Evolutionary conservation across 1,140 invertebrate species (phyloP).

Genomic region (Panulirus ornatus): DNA sequence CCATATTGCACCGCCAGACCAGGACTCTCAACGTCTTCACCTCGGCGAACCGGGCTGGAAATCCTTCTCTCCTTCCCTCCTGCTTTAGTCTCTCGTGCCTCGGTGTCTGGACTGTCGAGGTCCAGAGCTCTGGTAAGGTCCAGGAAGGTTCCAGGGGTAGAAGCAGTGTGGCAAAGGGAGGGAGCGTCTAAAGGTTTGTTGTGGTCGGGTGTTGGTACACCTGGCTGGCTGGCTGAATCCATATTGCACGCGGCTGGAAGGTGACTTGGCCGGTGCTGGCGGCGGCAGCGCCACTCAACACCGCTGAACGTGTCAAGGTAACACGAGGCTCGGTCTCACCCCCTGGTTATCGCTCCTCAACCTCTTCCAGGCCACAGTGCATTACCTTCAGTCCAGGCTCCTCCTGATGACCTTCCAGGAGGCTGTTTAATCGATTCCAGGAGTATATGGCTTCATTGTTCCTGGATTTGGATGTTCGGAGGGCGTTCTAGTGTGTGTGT

Average conservation of each 20-base stretch:
- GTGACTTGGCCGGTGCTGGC: conserved; percentile 24
- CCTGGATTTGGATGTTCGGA: no score
- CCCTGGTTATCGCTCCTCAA: not conserved
- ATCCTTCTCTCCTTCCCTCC: no score
- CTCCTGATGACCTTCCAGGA: not conserved
- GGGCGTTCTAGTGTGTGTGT: no score
- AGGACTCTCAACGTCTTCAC: conserved; percentile 2
- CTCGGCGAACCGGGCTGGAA: not conserved
- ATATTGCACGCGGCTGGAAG: conserved; percentile 59
- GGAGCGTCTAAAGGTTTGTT: no score
- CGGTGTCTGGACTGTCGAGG: not conserved
- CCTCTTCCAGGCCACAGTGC: not conserved
- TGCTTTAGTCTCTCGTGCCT: no score
- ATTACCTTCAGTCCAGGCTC: not conserved
- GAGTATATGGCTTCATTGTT: no score
- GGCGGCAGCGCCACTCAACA: conserved; percentile 2
- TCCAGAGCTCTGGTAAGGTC: not conserved
- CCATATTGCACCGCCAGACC: conserved; percentile 59
- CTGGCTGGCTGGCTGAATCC: conserved; percentile 46
- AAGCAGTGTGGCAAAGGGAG: no score
- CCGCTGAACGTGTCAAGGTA: conserved; percentile 55
- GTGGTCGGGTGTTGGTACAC: conserved; percentile 51
- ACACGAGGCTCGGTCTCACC: conserved; percentile 1
- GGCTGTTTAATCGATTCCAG: no score
- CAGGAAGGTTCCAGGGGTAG: no score